Evolutionary conservation across 2,797 vertebrate species (phyloP), one percentile per base, ranked within the genome.

Genomic region (Vultur gryphus): DNA sequence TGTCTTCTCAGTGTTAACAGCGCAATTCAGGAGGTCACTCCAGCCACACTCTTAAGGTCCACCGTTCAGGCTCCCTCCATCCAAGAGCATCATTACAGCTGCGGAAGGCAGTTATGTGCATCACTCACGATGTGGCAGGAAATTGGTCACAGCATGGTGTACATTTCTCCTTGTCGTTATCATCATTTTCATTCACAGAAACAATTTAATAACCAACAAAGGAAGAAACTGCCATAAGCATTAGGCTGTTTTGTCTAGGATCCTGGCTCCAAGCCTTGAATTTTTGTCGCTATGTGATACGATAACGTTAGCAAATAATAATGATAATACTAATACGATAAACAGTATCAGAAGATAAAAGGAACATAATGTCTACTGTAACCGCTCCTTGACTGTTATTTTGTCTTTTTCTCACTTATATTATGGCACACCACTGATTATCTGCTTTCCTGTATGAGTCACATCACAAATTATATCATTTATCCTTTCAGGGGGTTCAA

Each of bases 391-490:
- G 69, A 48, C 58, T 72, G 35, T 65, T 95, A 81, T 76, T 96
- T 92, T 90, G 90, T 88, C 90, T 95, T 93, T 89, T 95, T 97
- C 95, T 94, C 89, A 79, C 87, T 94, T 94, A 57, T 31, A 23
- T 87, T 86, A 85, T 10, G 69, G 82, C 79, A 94, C 54, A 70
- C 31, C 77, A 81, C 51, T n/a, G 49, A 71, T 78, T 91, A 89
- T 93, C 89, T 91, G 13, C 31, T 93, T 95, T 94, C 82, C 82
- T 93, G 86, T 44, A 78, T 89, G 95, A 97, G 72, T 94, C 90
- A 95, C 76, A 76, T 91, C 49, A 72, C 69, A 70, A 93, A 73
- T 78, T 72, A 61, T 31, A 51, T 41, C 28, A 72, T 84, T 86
- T 76, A 66, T 89, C 44, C 58, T 91, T 89, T 62, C 69, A 86